Conservation (phyloP, 2,797 vertebrate species). For the Syncerus caffer region DNA sequence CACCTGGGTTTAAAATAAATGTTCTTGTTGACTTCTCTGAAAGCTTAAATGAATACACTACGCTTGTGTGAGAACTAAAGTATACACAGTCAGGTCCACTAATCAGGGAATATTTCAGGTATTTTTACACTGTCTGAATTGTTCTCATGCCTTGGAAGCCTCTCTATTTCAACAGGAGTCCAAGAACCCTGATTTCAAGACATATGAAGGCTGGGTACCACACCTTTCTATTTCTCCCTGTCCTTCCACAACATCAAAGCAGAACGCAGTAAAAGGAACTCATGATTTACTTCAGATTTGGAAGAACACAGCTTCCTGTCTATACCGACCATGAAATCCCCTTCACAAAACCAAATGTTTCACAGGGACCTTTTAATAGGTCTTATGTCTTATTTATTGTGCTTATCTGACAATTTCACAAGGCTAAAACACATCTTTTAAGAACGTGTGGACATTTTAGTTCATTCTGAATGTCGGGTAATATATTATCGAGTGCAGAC, state of each 20-base stretch:
- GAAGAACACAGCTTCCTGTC: neutral
- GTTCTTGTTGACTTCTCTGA: slow-evolving; percentile 4
- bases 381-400: slow-evolving; percentile 56
- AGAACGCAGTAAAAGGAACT: neutral
- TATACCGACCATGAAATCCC: slow-evolving; percentile 4
- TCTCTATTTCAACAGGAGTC: neutral
- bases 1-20: slow-evolving; percentile 28
- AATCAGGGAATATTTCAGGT: neutral
- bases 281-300: neutral
- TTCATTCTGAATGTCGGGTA: slow-evolving; percentile 39
- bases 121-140: neutral
- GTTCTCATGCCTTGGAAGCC: neutral
- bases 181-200: neutral
- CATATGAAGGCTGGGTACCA: neutral
- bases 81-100: neutral
- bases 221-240: neutral
- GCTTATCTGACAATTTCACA: slow-evolving; percentile 53
- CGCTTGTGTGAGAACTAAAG: neutral
- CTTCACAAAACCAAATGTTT: slow-evolving; percentile 37
- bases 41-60: neutral
- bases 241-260: neutral
- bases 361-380: slow-evolving; percentile 42
- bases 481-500: neutral
- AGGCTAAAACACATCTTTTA: slow-evolving; percentile 25
- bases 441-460: slow-evolving; percentile 52